These are phyloP conservation scores for Electrophaes corylata DNA, from an alignment of 2,888 invertebrate species.

Conservation along the genomic window DNA sequence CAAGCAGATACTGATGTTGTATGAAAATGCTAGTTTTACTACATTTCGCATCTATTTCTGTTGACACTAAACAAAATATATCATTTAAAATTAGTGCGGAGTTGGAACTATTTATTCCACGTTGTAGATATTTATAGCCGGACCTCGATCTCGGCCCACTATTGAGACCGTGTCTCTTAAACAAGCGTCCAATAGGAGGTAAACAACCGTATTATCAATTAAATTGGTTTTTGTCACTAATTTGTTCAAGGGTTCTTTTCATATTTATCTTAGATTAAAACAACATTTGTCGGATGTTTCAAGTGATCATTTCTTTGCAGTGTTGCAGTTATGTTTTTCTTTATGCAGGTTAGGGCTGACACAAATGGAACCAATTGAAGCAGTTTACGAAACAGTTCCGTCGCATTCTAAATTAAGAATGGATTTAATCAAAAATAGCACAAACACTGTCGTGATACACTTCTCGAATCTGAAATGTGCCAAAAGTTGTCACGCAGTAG, in stretches of 20 bases:
- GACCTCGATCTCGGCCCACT: slow-evolving; percentile 8
- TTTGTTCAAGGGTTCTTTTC: too few relatives aligned
- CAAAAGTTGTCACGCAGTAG: slow-evolving; percentile 26
- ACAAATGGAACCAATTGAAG: background rate
- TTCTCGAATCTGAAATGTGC: slow-evolving; percentile 14
- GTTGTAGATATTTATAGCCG: slow-evolving; percentile 32
- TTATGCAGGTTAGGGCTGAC: slow-evolving; percentile 22
- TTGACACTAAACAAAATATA: slow-evolving; percentile 2
- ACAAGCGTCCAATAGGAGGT: slow-evolving; percentile 11
- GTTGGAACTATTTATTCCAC: slow-evolving; percentile 18
- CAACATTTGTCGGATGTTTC: slow-evolving; percentile 4
- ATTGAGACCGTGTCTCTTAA: slow-evolving; percentile 25
- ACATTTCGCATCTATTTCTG: slow-evolving; percentile 3
- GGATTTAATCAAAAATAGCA: slow-evolving; percentile 27
- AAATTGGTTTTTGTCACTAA: too few relatives aligned
- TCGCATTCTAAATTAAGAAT: slow-evolving; percentile 28
- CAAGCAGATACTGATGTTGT: slow-evolving; percentile 7
- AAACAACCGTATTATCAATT: too few relatives aligned
- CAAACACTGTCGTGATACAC: slow-evolving; percentile 18
- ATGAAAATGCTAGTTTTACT: background rate
- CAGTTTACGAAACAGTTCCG: background rate
- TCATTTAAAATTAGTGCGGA: slow-evolving; percentile 6
- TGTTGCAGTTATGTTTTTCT: slow-evolving; percentile 13
- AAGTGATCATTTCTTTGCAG: slow-evolving; percentile 17
- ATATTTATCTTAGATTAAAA: slow-evolving; percentile 1